Evolutionary conservation across 2,888 invertebrate genomes (phyloP).

Genomic region (Proisotoma minuta): DNA sequence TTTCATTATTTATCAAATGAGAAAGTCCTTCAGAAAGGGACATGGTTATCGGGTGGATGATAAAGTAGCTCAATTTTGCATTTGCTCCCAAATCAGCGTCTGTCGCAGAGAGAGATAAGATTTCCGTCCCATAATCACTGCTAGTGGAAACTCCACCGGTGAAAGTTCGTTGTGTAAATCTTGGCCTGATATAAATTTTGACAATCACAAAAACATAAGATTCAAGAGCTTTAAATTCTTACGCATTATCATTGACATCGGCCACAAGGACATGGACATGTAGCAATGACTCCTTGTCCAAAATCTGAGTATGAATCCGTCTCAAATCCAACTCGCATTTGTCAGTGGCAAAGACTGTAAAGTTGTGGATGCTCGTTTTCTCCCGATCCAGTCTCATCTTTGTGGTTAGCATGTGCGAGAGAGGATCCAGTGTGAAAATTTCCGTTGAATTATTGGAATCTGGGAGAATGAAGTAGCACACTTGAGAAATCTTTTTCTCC

Average conservation of each 20-base stretch:
- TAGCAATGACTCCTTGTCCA: constrained; percentile 53
- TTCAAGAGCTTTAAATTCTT: not conserved
- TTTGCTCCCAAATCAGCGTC: constrained; percentile 60
- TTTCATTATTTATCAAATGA: constrained; percentile 67
- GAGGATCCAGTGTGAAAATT: constrained; percentile 66
- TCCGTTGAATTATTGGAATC: constrained; percentile 65
- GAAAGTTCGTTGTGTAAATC: constrained; percentile 72
- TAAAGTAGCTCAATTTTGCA: constrained; percentile 69
- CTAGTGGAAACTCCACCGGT: constrained; percentile 93
- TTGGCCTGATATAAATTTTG: constrained; percentile 58
- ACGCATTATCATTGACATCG: constrained; percentile 80
- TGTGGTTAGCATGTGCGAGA: constrained; percentile 63
- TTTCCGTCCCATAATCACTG: constrained; percentile 81
- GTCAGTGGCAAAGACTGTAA: constrained; percentile 76
- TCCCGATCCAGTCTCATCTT: constrained; percentile 70
- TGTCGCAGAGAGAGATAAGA: constrained; percentile 67
- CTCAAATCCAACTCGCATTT: constrained; percentile 58
- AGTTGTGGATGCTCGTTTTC: constrained; percentile 60
- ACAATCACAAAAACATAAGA: not conserved
- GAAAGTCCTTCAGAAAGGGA: constrained; percentile 70
- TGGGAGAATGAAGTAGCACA: constrained; percentile 88
- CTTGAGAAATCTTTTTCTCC: constrained; percentile 68
- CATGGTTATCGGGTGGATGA: constrained; percentile 73
- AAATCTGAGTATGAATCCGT: constrained; percentile 19
- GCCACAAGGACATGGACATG: constrained; percentile 65